Conservation (phyloP, 2,888 invertebrate species). For the Pherbina coryleti region DNA sequence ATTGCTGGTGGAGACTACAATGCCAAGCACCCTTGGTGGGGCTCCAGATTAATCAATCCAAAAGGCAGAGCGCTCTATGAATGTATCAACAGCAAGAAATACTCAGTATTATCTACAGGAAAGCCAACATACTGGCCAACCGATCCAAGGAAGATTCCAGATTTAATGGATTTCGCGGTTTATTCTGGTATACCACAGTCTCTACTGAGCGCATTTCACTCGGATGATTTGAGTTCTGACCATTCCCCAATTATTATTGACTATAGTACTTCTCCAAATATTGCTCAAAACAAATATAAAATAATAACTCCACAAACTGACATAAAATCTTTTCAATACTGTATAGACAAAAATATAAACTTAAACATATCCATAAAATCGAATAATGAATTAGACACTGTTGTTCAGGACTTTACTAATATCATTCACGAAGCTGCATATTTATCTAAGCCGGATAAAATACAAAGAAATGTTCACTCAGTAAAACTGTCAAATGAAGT, state of each 20-base stretch:
- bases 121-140: conserved; percentile 35
- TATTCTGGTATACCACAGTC: conserved; percentile 3
- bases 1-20: conserved; percentile 46
- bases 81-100: conserved; percentile 23
- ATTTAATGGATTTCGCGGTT: conserved; percentile 31
- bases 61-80: conserved; percentile 37
- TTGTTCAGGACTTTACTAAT: neutral
- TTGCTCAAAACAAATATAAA: conserved; percentile 8
- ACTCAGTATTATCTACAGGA: conserved; percentile 16
- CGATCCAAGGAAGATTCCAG: conserved; percentile 30
- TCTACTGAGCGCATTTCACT: neutral
- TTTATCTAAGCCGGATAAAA: too few species aligned
- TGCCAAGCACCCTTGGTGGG: conserved; percentile 43
- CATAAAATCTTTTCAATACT: conserved; percentile 2
- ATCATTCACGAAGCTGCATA: too few species aligned
- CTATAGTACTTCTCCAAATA: too few species aligned
- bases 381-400: conserved; percentile 22
- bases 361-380: conserved; percentile 11
- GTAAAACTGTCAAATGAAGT: too few species aligned
- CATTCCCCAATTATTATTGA: too few species aligned
- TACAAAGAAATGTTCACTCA: too few species aligned
- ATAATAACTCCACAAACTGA: neutral
- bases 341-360: conserved; percentile 11
- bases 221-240: conserved; percentile 14
- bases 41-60: conserved; percentile 36